Evolutionary conservation across 2,797 vertebrate species (phyloP).

Genomic region (Lagocephalus sceleratus): DNA sequence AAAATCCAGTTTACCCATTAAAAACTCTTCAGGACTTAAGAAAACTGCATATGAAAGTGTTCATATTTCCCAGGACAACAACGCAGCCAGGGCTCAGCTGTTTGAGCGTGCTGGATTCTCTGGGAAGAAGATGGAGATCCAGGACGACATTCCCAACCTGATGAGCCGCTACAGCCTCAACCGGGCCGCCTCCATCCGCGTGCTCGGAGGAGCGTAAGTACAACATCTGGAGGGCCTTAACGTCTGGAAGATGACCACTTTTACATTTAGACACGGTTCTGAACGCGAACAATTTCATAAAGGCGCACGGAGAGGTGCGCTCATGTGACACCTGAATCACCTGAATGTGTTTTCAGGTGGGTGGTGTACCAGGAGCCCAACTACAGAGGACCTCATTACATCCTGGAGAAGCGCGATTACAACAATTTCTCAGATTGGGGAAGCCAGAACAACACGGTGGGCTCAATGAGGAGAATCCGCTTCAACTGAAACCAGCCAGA

Average conservation of each 20-base stretch:
- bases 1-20: too few species aligned
- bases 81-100: constrained; percentile 67
- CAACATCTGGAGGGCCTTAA: too few species aligned
- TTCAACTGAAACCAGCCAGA: constrained; percentile 61
- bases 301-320: not conserved
- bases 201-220: constrained; percentile 77
- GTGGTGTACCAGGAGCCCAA: constrained; percentile 79
- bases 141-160: constrained; percentile 80
- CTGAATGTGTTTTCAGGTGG: constrained; percentile 60
- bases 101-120: constrained; percentile 74
- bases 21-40: too few species aligned
- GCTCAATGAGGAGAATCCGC: constrained; percentile 74
- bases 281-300: too few species aligned
- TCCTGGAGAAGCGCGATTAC: constrained; percentile 78
- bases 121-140: constrained; percentile 76
- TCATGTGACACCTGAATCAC: constrained; percentile 4
- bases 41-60: not conserved
- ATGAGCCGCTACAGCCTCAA: constrained; percentile 79
- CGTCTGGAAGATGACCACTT: too few species aligned
- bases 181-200: constrained; percentile 72
- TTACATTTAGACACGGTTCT: too few species aligned
- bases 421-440: constrained; percentile 80
- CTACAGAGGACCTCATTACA: constrained; percentile 76
- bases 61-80: constrained; percentile 57
- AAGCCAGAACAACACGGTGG: constrained; percentile 73